Evolutionary conservation across 2,888 invertebrate species (phyloP).

Genomic region (Embidobia sp.): DNA sequence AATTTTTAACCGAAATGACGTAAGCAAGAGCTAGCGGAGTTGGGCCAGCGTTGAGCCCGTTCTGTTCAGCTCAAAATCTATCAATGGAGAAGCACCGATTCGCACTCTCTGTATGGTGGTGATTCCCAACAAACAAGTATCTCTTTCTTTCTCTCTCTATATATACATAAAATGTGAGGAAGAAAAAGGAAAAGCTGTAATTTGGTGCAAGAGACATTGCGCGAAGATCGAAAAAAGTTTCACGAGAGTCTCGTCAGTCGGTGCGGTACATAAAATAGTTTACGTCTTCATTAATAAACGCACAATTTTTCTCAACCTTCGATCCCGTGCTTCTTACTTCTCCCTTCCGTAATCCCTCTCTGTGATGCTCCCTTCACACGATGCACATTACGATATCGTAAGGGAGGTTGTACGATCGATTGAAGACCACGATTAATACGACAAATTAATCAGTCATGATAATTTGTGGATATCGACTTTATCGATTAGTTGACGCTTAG

Average conservation of each 20-base stretch:
- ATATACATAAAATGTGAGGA: conserved; percentile 11
- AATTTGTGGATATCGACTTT: conserved; percentile 60
- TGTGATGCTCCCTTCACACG: conserved; percentile 60
- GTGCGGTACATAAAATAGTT: conserved; percentile 68
- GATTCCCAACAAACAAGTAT: background rate
- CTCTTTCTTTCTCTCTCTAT: conserved; percentile 1
- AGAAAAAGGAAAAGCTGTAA: conserved; percentile 2
- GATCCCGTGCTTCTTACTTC: conserved; percentile 74
- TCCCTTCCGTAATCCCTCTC: conserved; percentile 64
- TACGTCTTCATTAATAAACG: conserved; percentile 80
- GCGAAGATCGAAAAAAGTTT: conserved; percentile 35
- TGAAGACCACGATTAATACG: conserved; percentile 51
- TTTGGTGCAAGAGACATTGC: conserved; percentile 13
- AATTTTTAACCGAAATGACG: conserved; percentile 15
- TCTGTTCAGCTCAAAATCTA: conserved; percentile 5
- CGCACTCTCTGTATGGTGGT: conserved; percentile 31
- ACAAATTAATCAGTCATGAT: conserved; percentile 55
- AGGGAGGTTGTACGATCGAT: conserved; percentile 59
- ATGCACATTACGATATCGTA: conserved; percentile 62
- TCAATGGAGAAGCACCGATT: conserved; percentile 31
- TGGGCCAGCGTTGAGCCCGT: conserved; percentile 4
- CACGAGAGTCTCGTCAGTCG: conserved; percentile 62
- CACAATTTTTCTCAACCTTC: conserved; percentile 80
- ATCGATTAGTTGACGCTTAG: conserved; percentile 60
- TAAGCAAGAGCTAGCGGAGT: background rate